Conservation (phyloP, 2,888 invertebrate genomes). For the Camptogramma bilineatum region DNA sequence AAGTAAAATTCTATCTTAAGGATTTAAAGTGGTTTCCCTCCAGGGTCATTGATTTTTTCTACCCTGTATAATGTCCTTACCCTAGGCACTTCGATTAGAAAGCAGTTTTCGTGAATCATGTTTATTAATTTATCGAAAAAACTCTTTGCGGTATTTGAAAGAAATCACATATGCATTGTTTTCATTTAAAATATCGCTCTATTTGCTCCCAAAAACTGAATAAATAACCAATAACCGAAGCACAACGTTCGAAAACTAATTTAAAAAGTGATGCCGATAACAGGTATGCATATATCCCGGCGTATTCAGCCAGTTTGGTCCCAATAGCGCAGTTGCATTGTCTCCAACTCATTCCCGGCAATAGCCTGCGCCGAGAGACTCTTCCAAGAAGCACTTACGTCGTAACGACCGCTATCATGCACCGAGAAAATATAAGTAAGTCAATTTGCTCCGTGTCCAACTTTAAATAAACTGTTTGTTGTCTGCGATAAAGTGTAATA, state of each 20-base stretch:
- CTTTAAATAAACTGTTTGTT: slow-evolving; percentile 48
- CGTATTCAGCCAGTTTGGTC: slow-evolving; percentile 49
- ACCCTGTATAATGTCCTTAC: too few species aligned
- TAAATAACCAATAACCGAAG: slow-evolving; percentile 6
- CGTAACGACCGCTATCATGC: slow-evolving; percentile 57
- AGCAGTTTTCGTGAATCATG: too few species aligned
- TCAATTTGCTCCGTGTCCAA: slow-evolving; percentile 52
- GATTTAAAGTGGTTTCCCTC: too few species aligned
- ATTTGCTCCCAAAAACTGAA: slow-evolving; percentile 4
- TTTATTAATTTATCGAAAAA: too few species aligned
- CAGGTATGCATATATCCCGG: slow-evolving; percentile 37
- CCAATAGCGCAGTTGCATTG: slow-evolving; percentile 57
- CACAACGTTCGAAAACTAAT: slow-evolving; percentile 16
- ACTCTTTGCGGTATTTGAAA: too few species aligned
- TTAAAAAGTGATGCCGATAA: slow-evolving; percentile 32
- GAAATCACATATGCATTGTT: too few species aligned
- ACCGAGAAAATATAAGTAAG: slow-evolving; percentile 53
- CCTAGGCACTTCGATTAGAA: too few species aligned
- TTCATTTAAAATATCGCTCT: neutral
- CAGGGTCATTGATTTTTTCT: too few species aligned
- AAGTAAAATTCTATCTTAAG: too few species aligned
- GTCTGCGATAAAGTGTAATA: slow-evolving; percentile 29
- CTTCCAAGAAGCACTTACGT: slow-evolving; percentile 55
- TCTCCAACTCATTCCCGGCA: slow-evolving; percentile 60
- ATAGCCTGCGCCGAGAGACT: slow-evolving; percentile 59